These are phyloP conservation scores for Hystrix cristata DNA, from an alignment of 2,113 vertebrate species.

Conservation along the genomic window DNA sequence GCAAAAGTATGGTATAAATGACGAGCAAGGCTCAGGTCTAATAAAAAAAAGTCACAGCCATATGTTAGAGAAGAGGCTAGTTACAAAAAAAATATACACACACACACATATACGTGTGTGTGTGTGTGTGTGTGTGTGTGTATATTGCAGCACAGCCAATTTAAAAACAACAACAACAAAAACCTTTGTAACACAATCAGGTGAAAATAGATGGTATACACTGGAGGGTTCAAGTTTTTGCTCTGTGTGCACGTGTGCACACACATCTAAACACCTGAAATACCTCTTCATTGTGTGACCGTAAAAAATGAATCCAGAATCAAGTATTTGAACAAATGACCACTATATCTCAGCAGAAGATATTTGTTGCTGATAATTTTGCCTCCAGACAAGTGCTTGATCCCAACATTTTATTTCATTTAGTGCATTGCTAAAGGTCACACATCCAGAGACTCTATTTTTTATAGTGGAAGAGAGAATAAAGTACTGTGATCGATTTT, in stretches of 20 bases:
- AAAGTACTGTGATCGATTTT: background rate
- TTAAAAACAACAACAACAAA: constrained; percentile 72
- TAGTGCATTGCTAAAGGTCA: constrained; percentile 2
- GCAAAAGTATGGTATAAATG: constrained; percentile 85
- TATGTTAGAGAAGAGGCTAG: constrained; percentile 83
- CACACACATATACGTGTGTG: too few relatives aligned
- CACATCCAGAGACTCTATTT: background rate
- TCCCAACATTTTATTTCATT: constrained; percentile 17
- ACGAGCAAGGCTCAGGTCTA: constrained; percentile 83
- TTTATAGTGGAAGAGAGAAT: background rate
- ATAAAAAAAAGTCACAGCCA: constrained; percentile 82
- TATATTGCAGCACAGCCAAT: constrained; percentile 60
- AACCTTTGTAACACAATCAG: constrained; percentile 81
- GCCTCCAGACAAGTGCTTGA: constrained; percentile 66
- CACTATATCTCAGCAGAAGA: constrained; percentile 69
- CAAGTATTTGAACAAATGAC: background rate
- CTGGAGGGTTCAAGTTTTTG: constrained; percentile 85
- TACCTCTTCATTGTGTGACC: constrained; percentile 75
- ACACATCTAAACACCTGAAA: constrained; percentile 50
- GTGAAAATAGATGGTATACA: constrained; percentile 88
- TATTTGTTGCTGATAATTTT: constrained; percentile 77
- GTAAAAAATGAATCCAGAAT: constrained; percentile 69
- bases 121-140: too few relatives aligned
- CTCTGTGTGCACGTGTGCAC: constrained; percentile 69
- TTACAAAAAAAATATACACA: constrained; percentile 83